phyloP scores from a whole-genome alignment of 2,888 invertebrate species.

The Drosophila mayaguana region DNA sequence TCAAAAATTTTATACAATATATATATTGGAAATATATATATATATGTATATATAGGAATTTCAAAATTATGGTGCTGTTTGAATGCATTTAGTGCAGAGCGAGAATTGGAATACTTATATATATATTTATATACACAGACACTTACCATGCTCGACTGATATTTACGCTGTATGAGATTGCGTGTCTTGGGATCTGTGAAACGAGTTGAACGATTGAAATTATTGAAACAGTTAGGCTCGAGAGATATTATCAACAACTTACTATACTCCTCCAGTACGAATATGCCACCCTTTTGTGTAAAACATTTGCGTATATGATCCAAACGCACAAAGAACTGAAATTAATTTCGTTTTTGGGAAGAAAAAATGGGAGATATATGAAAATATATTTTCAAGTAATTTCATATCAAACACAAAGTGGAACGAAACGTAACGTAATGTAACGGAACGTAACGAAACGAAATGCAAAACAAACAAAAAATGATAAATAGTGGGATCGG shows the following conservation, averaged over 20 bases:
- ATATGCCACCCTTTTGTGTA: constrained; percentile 99
- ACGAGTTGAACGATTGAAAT: neutral
- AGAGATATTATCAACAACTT: constrained; percentile 86
- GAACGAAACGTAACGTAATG: constrained; percentile 28
- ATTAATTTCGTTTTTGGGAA: constrained; percentile 76
- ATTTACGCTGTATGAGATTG: constrained; percentile 97
- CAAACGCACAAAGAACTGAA: constrained; percentile 99
- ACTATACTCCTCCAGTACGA: constrained; percentile 99
- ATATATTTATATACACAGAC: neutral
- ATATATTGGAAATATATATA: neutral
- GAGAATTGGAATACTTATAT: neutral
- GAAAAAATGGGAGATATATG: constrained; percentile 5
- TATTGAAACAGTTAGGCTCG: neutral
- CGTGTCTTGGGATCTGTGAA: constrained; percentile 97
- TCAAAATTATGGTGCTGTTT: constrained; percentile 19
- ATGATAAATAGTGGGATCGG: constrained; percentile 27
- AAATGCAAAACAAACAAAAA: constrained; percentile 33
- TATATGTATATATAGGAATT: neutral
- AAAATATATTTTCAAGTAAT: constrained; percentile 9
- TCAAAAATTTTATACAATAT: neutral
- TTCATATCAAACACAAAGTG: constrained; percentile 11
- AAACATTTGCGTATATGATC: constrained; percentile 99
- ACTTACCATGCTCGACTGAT: constrained; percentile 99
- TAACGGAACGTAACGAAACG: constrained; percentile 46
- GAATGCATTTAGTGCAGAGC: constrained; percentile 11